These are phyloP conservation scores for Hystrix cristata DNA, from an alignment of 2,113 vertebrate genomes.

Conservation along the genomic window DNA sequence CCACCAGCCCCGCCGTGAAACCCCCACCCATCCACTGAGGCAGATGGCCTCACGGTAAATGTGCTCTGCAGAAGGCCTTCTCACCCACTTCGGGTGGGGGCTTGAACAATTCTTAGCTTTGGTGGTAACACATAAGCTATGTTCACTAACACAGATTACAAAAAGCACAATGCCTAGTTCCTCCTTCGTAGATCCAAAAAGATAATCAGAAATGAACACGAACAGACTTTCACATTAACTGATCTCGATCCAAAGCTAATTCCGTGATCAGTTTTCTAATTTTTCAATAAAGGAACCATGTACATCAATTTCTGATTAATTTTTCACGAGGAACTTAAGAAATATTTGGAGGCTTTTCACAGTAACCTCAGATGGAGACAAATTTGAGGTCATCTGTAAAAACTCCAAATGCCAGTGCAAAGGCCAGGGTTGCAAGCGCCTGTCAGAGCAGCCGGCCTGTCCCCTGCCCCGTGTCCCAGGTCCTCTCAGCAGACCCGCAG, in stretches of 20 bases:
- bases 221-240: background rate
- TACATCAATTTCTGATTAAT: slow-evolving; percentile 17
- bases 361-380: background rate
- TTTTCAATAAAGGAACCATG: background rate
- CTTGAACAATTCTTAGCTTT: background rate
- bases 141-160: background rate
- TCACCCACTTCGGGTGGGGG: background rate
- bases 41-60: background rate
- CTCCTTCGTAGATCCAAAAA: background rate
- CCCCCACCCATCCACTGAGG: background rate
- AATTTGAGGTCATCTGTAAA: background rate
- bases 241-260: slow-evolving; percentile 15
- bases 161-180: background rate
- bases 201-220: slow-evolving; percentile 17
- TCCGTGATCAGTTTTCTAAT: background rate
- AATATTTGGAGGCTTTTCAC: background rate
- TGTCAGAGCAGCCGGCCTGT: background rate
- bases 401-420: background rate
- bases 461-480: background rate
- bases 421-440: background rate
- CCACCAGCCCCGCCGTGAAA: background rate
- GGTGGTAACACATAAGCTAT: background rate
- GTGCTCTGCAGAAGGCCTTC: background rate
- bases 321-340: slow-evolving; percentile 40
- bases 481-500: background rate